A percentile compares a stretch with the other conserved stretches of the same genome.
Conservation (phyloP, 2,113 vertebrate genomes). For the Perca flavescens region DNA sequence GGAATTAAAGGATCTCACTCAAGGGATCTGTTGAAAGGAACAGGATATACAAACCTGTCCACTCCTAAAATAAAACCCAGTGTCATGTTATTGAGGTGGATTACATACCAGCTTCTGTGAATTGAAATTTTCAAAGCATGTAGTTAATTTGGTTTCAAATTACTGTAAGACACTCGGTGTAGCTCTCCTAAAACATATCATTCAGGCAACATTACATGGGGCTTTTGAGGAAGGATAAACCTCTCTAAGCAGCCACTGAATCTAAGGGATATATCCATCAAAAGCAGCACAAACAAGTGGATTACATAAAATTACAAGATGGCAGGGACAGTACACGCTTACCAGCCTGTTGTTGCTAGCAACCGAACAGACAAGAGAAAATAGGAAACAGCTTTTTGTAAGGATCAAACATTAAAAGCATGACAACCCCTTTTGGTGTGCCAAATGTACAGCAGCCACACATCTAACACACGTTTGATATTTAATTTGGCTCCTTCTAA, state of each 20-base stretch:
- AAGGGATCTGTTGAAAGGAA: neutral
- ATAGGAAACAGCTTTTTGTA: slow-evolving; percentile 29
- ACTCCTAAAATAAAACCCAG: neutral
- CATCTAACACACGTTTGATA: neutral
- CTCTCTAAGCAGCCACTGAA: neutral
- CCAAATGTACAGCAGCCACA: slow-evolving; percentile 5
- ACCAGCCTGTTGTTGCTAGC: neutral
- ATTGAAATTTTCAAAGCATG: neutral
- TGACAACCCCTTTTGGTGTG: slow-evolving; percentile 44
- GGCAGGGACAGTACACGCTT: neutral
- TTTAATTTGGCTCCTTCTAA: neutral
- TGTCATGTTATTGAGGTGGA: neutral
- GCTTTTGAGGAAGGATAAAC: slow-evolving; percentile 7
- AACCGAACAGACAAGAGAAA: neutral
- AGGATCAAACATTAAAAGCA: slow-evolving; percentile 51
- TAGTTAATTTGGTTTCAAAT: neutral
- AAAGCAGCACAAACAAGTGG: slow-evolving; percentile 27
- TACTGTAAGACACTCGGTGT: neutral
- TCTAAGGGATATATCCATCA: neutral
- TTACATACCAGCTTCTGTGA: neutral
- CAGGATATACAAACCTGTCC: neutral
- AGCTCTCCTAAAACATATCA: neutral
- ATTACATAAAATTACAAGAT: slow-evolving; percentile 20
- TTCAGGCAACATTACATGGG: neutral
- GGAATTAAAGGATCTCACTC: slow-evolving; percentile 13